Evolutionary conservation across 1,140 invertebrate genomes (phyloP), one percentile per base, ranked within the genome.

Genomic region (Heliconius hewitsoni): DNA sequence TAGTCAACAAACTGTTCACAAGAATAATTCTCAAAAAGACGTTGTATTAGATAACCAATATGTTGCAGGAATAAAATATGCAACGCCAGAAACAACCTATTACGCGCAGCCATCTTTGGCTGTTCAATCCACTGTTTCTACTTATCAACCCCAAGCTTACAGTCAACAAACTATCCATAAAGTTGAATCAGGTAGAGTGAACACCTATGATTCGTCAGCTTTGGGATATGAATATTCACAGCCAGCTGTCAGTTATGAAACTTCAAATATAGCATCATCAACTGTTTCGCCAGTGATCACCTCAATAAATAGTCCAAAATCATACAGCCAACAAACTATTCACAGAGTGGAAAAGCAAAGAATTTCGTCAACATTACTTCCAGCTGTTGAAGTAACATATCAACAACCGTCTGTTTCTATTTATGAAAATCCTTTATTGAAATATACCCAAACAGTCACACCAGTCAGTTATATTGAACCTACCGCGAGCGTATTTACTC

Each of bases 341-440:
- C 89, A 90, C 34, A 86, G 86, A 78, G 77, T 89, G 46, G 82
- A 91, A 79, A 80, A 76, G 5, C 85, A 88, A 71, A 85, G 71
- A 87, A 37, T 84, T 82, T 90, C 91, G 34, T 89, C 92, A n/a
- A 94, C 94, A n/a, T 77, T 87, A 42, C 78, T 82, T 23, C 86
- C 94, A 34, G 73, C 83, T 72, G 80, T 91, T 52, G 84, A 92
- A 50, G 71, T 89, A 27, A 77, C 82, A 39, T 89, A 91, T 74
- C 84, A 92, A 79, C 80, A 91, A 77, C 85, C 92, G n/a, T 80
- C 90, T 50, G 89, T 93, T 23, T 87, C 92, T 60, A 75, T 89
- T 55, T 93, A 94, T 76, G 85, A 94, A 80, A 95, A 94, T 82
- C 94, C 94, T 18, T 81, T 94, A 13, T 57, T 94, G 9, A 89